phyloP scores from a whole-genome alignment of 2,888 invertebrate species.

The Eupithecia centaureata region DNA sequence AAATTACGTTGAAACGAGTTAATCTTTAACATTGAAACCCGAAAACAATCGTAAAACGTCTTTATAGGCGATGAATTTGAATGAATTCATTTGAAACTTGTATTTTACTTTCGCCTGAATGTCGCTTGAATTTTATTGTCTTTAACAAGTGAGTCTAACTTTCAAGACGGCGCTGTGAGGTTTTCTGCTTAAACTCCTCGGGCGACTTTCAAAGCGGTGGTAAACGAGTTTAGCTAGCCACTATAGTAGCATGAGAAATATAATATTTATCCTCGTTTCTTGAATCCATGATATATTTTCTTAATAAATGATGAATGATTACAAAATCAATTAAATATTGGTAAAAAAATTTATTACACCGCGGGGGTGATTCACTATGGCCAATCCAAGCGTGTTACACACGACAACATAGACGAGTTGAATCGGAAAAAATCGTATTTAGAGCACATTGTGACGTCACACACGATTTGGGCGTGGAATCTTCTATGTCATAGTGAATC shows the following conservation, averaged over 20 bases:
- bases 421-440: no score
- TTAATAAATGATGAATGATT: neutral
- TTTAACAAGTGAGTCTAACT: slow-evolving; percentile 14
- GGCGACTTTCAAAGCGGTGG: neutral
- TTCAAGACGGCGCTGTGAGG: slow-evolving; percentile 7
- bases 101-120: slow-evolving; percentile 14
- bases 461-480: no score
- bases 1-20: slow-evolving; percentile 24
- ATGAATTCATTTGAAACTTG: slow-evolving; percentile 27
- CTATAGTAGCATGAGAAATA: neutral
- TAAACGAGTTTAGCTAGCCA: neutral
- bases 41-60: slow-evolving; percentile 28
- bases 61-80: slow-evolving; percentile 29
- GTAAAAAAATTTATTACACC: no score
- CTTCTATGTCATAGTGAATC: no score
- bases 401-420: no score
- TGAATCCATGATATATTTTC: neutral
- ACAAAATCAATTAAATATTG: neutral
- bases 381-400: no score
- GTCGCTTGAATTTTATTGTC: slow-evolving; percentile 17
- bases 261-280: neutral
- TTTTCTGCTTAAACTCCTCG: neutral
- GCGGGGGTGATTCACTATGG: no score
- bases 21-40: slow-evolving; percentile 23
- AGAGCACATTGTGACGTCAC: no score